Base-by-base conservation (phyloP, 2,113 vertebrate species). In the Alouatta palliata region DNA sequence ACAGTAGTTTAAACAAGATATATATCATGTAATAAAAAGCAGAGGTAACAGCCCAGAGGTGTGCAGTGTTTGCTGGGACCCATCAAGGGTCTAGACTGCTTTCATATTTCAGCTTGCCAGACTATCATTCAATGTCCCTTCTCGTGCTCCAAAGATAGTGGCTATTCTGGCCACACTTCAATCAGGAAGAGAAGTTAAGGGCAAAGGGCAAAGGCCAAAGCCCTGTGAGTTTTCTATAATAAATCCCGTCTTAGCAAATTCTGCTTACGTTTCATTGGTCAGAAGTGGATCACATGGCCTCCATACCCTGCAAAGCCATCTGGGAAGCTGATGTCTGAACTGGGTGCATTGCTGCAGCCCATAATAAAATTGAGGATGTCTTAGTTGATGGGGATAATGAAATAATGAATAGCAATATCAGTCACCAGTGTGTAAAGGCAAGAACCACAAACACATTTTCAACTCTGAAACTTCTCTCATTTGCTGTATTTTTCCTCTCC, bases 81-180 rank as follows among this genome's bases (percentile, higher is more conserved):
- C 54, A 61, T 43, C 45, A 17, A 47, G 45, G 35, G 43, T n/a
- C n/a, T 25, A 37, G 37, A 20, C 16, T 77, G 45, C 58, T 20
- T 23, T 0, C 3, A 1, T 14, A 37, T 56, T 88, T 45, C 77
- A 10, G 8, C 49, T 79, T 2, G 2, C 25, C 49, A 11, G 8
- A 12, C 73, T 47, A 32, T 4, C 6, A 8, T 2, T 19, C 21
- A 4, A 7, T 1, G 1, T 1, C n/a, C 19, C 30, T 45, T 83
- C 56, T 84, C 40, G 5, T 3, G 12, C 14, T 14, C 30, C 9
- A 70, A 61, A 77, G 20, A 45, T 8, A 21, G 25, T 2, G 0
- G 19, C 14, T 6, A 4, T 2, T 14, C 13, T 1, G 2, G 4
- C 70, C 12, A 30, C 25, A 7, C 8, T 14, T 5, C 6, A 11